Conservation (phyloP, 2,797 vertebrate species). For the Pelodytes ibericus region DNA sequence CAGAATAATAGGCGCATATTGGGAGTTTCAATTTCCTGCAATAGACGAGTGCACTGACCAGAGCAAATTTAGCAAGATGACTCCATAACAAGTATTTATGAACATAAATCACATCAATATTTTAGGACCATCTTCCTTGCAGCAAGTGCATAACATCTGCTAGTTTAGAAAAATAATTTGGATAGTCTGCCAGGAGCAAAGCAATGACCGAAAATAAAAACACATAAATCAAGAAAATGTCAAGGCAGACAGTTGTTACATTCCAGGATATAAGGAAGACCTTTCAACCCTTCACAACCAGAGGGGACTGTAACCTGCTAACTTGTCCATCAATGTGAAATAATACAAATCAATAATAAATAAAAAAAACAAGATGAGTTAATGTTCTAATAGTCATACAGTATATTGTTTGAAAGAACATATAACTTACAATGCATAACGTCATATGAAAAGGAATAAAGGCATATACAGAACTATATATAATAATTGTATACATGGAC, state of each 20-base stretch:
- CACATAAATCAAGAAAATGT: constrained; percentile 35
- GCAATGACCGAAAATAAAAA: constrained; percentile 1
- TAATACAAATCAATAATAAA: background rate
- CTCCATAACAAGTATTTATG: constrained; percentile 41
- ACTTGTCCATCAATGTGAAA: background rate
- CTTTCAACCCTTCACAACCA: background rate
- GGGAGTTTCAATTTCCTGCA: too few species aligned
- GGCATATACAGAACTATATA: too few species aligned
- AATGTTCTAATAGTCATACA: background rate
- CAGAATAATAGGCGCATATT: too few species aligned
- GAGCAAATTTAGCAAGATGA: background rate
- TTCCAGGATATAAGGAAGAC: constrained; percentile 42
- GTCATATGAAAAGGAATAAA: background rate
- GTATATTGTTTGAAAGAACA: background rate
- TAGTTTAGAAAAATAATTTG: constrained; percentile 48
- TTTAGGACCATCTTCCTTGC: constrained; percentile 36
- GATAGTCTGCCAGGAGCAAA: constrained; percentile 47
- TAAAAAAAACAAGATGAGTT: background rate
- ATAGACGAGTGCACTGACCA: background rate
- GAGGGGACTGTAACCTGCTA: constrained; percentile 14
- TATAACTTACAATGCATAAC: background rate
- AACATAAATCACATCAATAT: constrained; percentile 47
- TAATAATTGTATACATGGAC: too few species aligned
- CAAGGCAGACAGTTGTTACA: constrained; percentile 42
- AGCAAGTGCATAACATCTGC: constrained; percentile 40